These are phyloP conservation scores for Plusia festucae DNA, from an alignment of 2,888 invertebrate species.

Conservation along the genomic window DNA sequence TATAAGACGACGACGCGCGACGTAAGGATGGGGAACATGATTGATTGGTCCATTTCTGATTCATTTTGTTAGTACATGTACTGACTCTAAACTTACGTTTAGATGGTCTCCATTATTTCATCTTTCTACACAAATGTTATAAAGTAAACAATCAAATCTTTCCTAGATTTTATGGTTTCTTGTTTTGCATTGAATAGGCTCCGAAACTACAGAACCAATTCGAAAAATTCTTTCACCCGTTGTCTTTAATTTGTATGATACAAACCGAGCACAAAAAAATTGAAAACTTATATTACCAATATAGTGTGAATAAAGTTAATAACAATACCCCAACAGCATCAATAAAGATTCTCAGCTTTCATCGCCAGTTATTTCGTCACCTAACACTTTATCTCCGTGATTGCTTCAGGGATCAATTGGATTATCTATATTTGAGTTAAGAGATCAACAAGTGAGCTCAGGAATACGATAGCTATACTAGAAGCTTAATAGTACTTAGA, in stretches of 20 bases:
- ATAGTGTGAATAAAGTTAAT: too few relatives aligned
- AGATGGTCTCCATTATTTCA: not conserved
- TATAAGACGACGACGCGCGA: conserved; percentile 44
- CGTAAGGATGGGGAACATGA: conserved; percentile 45
- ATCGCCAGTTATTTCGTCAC: conserved; percentile 20
- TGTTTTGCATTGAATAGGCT: too few relatives aligned
- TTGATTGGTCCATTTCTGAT: conserved; percentile 48
- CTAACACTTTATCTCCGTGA: conserved; percentile 26
- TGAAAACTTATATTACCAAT: too few relatives aligned
- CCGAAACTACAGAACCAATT: too few relatives aligned
- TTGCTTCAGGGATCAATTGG: conserved; percentile 23
- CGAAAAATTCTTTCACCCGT: too few relatives aligned
- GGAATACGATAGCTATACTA: conserved; percentile 29
- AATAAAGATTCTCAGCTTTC: too few relatives aligned
- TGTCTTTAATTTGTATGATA: too few relatives aligned
- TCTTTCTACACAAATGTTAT: too few relatives aligned
- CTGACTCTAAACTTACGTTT: conserved; percentile 5
- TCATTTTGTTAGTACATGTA: conserved; percentile 33
- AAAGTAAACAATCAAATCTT: too few relatives aligned
- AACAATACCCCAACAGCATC: too few relatives aligned
- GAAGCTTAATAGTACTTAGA: conserved; percentile 13
- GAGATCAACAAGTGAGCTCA: conserved; percentile 46
- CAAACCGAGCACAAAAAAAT: too few relatives aligned
- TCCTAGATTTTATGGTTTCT: too few relatives aligned
- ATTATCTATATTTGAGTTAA: conserved; percentile 33